Evolutionary conservation across 2,797 vertebrate species (phyloP).

Genomic region (Enteromius thamalakanensis): DNA sequence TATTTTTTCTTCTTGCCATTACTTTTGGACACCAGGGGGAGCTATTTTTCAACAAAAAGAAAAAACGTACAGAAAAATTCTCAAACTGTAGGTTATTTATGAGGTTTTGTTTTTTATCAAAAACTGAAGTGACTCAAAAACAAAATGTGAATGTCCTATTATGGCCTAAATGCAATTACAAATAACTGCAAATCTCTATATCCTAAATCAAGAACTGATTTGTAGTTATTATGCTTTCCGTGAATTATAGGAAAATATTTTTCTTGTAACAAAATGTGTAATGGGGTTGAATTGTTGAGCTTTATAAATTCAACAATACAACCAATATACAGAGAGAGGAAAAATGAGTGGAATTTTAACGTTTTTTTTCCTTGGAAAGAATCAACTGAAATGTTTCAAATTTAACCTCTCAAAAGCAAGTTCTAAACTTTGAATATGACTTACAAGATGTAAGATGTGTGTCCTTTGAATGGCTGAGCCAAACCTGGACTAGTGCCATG

Average conservation of each 20-base stretch:
- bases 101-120: not conserved
- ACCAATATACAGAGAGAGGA: not conserved
- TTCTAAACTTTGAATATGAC: not conserved
- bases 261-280: not conserved
- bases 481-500: slow-evolving; percentile 3
- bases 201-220: not conserved
- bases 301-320: not conserved
- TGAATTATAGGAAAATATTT: not conserved
- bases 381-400: not conserved
- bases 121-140: not conserved
- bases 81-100: not conserved
- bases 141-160: not conserved
- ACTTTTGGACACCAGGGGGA: slow-evolving; percentile 47
- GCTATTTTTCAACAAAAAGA: slow-evolving; percentile 20
- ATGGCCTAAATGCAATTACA: not conserved
- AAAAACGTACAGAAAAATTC: not conserved
- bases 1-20: too few relatives aligned
- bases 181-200: not conserved
- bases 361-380: not conserved
- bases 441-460: not conserved
- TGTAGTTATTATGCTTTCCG: not conserved
- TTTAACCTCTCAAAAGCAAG: not conserved
- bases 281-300: not conserved
- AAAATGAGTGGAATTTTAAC: too few relatives aligned
- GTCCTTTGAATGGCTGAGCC: not conserved